A percentile compares a stretch with the other conserved stretches of the same genome.
Evolutionary conservation across 2,113 vertebrate species (phyloP).

Genomic region (Neogobius melanostomus): DNA sequence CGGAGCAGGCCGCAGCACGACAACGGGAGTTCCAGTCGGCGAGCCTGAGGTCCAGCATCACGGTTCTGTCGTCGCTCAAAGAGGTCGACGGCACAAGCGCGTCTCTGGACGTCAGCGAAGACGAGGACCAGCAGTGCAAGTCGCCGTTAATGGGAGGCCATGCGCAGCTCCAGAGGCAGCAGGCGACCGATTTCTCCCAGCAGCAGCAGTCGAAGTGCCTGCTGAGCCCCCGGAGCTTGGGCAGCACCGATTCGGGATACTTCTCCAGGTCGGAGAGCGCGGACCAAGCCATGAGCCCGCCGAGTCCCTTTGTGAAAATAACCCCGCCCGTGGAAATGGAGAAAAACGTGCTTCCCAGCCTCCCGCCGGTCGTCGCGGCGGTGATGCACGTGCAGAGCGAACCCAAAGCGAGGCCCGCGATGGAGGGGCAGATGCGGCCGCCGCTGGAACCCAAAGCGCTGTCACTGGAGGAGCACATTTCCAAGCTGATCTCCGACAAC

Average conservation of each 20-base stretch:
- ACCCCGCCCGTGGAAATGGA: constrained; percentile 83
- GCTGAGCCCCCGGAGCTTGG: constrained; percentile 92
- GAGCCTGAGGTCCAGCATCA: constrained; percentile 69
- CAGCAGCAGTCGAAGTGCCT: constrained; percentile 91
- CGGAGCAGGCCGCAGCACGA: constrained; percentile 78
- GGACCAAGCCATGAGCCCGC: constrained; percentile 91
- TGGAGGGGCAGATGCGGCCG: constrained; percentile 86
- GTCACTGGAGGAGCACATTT: constrained; percentile 93
- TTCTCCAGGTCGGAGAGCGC: constrained; percentile 98
- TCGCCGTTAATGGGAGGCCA: constrained; percentile 76
- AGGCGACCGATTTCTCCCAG: constrained; percentile 92
- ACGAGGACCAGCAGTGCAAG: constrained; percentile 82
- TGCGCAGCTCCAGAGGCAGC: constrained; percentile 93
- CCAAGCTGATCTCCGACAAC: constrained; percentile 97
- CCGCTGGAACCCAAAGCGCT: constrained; percentile 91
- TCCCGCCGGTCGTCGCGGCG: constrained; percentile 72
- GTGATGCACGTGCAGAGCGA: constrained; percentile 76
- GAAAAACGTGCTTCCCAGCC: constrained; percentile 70
- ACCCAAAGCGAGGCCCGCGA: constrained; percentile 71
- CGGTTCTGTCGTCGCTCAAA: constrained; percentile 76
- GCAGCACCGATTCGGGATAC: constrained; percentile 97
- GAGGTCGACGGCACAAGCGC: constrained; percentile 79
- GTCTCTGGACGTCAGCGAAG: constrained; percentile 71
- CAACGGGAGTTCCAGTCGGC: constrained; percentile 82
- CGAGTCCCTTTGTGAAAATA: constrained; percentile 87